Percentiles rank a stretch among this genome's conserved stretches.
phyloP scores from a whole-genome alignment of 2,888 invertebrate genomes.

The Eilema caniola region DNA sequence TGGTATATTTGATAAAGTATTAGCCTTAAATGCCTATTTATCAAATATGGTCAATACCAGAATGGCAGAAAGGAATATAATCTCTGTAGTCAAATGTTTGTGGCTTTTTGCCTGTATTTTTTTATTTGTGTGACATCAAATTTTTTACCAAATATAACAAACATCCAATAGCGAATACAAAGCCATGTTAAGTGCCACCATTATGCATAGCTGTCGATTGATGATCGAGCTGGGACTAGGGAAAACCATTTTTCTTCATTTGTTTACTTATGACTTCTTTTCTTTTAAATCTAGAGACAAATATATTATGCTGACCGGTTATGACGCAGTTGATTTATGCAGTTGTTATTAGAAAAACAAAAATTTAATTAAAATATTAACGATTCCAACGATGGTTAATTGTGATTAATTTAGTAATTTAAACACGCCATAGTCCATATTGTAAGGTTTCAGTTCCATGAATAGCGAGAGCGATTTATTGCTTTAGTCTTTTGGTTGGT shows the following conservation, averaged over 20 bases:
- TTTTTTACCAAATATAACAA: no score
- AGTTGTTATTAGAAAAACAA: conserved; percentile 47
- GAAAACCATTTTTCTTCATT: not conserved
- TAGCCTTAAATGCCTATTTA: no score
- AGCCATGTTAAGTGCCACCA: no score
- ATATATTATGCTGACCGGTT: conserved; percentile 19
- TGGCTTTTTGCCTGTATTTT: no score
- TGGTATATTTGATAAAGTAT: no score
- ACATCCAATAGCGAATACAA: no score
- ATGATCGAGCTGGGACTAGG: no score
- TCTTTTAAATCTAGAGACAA: not conserved
- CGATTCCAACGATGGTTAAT: conserved; percentile 48
- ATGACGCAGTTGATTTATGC: conserved; percentile 37
- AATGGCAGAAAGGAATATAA: no score
- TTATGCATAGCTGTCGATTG: not conserved
- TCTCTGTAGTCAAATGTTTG: no score
- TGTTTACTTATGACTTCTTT: not conserved
- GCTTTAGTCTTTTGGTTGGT: not conserved
- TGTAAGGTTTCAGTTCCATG: not conserved
- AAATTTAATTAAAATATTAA: conserved; percentile 59
- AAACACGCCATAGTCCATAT: not conserved
- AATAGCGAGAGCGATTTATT: not conserved
- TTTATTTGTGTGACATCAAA: no score
- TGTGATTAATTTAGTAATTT: conserved; percentile 60
- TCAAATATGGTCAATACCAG: no score